Evolutionary conservation across 2,797 vertebrate species (phyloP).

Genomic region (Cryptoblepharus egeriae): DNA sequence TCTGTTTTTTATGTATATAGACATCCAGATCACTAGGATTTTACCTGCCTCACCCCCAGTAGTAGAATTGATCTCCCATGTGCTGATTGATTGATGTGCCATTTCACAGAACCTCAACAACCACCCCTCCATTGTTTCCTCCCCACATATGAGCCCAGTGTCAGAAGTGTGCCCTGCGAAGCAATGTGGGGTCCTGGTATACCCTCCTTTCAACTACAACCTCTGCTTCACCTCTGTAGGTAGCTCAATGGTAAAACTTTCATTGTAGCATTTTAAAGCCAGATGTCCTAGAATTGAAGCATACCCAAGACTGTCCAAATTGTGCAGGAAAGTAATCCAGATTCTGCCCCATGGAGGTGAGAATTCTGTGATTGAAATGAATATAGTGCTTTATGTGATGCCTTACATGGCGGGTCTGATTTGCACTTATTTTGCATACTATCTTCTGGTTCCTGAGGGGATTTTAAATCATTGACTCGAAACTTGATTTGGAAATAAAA

Average conservation of each 20-base stretch:
- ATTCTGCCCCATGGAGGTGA: not conserved
- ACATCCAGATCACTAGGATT: not conserved
- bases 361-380: slow-evolving; percentile 1
- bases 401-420: no score
- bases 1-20: not conserved
- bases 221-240: not conserved
- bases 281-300: not conserved
- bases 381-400: not conserved
- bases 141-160: no score
- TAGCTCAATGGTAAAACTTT: not conserved
- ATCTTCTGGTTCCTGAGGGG: not conserved
- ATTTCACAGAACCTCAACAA: not conserved
- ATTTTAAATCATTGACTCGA: not conserved
- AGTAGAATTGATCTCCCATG: not conserved
- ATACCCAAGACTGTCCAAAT: not conserved
- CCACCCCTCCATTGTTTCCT: not conserved
- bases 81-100: no score
- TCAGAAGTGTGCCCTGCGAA: not conserved
- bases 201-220: not conserved
- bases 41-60: not conserved
- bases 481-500: not conserved
- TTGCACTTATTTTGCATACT: not conserved
- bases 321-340: not conserved
- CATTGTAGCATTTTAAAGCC: not conserved
- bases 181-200: not conserved